Base-by-base conservation (phyloP, 2,888 invertebrate species). In the Caenorhabditis japonica region DNA sequence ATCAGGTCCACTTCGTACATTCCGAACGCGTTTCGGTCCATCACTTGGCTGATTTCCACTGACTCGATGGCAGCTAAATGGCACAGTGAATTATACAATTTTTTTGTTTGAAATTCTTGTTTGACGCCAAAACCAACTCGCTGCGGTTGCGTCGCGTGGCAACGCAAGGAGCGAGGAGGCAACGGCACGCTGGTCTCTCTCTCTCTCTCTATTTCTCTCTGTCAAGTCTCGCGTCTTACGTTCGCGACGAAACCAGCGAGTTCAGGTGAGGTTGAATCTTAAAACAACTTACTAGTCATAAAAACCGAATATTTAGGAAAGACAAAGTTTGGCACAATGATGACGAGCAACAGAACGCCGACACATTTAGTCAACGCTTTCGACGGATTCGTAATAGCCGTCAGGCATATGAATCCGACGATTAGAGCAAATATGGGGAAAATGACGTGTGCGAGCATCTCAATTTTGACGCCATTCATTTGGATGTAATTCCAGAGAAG, bases 401-500 rank as follows among this genome's bases (percentile, higher is more conserved):
- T 70, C 21, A 79, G 51, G 36, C 71, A 64, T 0, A 71, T 49
- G 36, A 79, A 79, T 15, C 76, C 79, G 38, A 76, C 39, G 34
- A 75, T 74, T 19, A 79, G 68, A 15, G 71, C 61, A 43, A 79
- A 79, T 10, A 79, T 41, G 10, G 79, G 79, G 33, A 76, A 75
- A 4, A 74, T 62, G 25, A 76, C 52, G 38, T 79, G 71, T 36
- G 75, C 62, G 21, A 79, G 41, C 73, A 75, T 76, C 69, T 80
- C 76, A 15, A 80, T 56, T 56, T 80, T 78, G 5, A 72, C 70
- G 33, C 72, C 78, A 36, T 72, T 68, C 25, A 74, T 66, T 34
- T 72, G 62, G 13, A 80, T 36, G 56, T 72, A 75, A 36, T 76
- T 76, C 80, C 80, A 80, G 15, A 80, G 56, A 4, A 80, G 61